A percentile compares a stretch with the other conserved stretches of the same genome.
Evolutionary conservation across 2,888 invertebrate genomes (phyloP).

Genomic region (Sphaerophoria taeniata): DNA sequence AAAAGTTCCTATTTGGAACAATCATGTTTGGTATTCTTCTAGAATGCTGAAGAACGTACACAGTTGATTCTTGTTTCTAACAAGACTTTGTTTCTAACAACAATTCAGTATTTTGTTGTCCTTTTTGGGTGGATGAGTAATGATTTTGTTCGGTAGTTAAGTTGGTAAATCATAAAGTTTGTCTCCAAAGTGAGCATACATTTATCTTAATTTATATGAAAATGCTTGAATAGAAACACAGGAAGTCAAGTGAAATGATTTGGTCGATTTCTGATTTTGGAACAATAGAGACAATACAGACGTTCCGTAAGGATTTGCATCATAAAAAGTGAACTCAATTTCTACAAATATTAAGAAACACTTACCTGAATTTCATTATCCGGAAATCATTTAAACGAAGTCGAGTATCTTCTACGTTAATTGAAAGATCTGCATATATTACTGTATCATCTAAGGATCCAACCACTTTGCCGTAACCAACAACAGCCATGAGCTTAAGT

Average conservation of each 20-base stretch:
- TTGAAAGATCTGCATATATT: constrained; percentile 80
- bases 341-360: too few relatives aligned
- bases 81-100: not conserved
- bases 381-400: constrained; percentile 80
- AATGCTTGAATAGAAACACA: not conserved
- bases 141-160: too few relatives aligned
- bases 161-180: constrained; percentile 14
- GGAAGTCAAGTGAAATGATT: constrained; percentile 38
- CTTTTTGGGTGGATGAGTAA: constrained; percentile 16
- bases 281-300: too few relatives aligned
- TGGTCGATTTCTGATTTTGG: constrained; percentile 8
- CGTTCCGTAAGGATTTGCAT: too few relatives aligned
- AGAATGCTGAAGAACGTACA: too few relatives aligned
- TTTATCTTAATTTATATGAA: constrained; percentile 11
- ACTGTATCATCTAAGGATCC: constrained; percentile 80
- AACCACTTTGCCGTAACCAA: constrained; percentile 80
- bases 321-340: too few relatives aligned
- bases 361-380: constrained; percentile 80
- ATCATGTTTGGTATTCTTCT: not conserved
- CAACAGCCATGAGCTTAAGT: constrained; percentile 79
- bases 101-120: constrained; percentile 24
- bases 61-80: not conserved
- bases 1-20: constrained; percentile 4
- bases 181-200: not conserved
- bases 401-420: constrained; percentile 78